Evolutionary conservation across 2,888 invertebrate species (phyloP).

Genomic region (Cephus pulcher): DNA sequence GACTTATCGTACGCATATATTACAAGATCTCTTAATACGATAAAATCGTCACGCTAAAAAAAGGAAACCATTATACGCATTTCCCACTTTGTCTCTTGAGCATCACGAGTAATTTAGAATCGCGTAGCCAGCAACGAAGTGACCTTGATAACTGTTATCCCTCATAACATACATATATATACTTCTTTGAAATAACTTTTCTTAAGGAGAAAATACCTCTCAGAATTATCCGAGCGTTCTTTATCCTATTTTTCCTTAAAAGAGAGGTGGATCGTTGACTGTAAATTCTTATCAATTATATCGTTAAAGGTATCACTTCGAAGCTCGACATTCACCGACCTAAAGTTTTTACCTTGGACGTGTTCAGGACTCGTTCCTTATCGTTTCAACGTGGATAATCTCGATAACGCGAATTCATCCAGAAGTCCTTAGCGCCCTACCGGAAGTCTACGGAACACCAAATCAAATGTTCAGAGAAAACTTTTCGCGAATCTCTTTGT

Average conservation of each 20-base stretch:
- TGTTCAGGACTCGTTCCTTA: not conserved
- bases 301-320: not conserved
- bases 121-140: no score
- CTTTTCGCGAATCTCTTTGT: not conserved
- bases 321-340: not conserved
- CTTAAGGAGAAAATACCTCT: not conserved
- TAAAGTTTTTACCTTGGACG: no score
- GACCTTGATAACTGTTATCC: no score
- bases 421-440: not conserved
- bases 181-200: not conserved
- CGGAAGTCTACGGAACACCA: not conserved
- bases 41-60: not conserved
- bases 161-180: not conserved
- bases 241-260: not conserved
- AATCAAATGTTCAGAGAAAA: not conserved
- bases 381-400: not conserved
- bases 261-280: not conserved
- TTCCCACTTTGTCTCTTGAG: slow-evolving; percentile 2
- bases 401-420: not conserved
- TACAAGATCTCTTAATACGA: not conserved
- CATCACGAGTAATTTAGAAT: not conserved
- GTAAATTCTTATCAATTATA: not conserved
- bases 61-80: not conserved
- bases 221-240: not conserved
- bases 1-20: not conserved